A percentile compares a stretch with the other conserved stretches of the same genome.
Conservation (phyloP, 2,113 vertebrate genomes). For the Sterrhoptilus dennistouni region DNA sequence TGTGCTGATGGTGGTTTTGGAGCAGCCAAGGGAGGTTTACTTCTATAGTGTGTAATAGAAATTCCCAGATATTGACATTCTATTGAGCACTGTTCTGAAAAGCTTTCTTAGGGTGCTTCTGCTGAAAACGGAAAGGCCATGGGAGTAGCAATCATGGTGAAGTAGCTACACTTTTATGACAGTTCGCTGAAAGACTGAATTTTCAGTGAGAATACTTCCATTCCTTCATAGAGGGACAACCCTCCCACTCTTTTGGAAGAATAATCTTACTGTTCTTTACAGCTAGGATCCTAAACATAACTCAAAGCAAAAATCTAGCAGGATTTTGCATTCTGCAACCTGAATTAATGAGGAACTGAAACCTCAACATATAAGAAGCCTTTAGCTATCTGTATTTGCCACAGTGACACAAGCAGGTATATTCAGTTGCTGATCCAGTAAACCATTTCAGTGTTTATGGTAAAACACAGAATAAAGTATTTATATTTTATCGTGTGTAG, state of each 20-base stretch:
- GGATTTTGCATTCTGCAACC: not conserved
- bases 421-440: not conserved
- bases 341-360: not conserved
- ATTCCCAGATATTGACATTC: not conserved
- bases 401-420: not conserved
- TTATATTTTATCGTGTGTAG: not conserved
- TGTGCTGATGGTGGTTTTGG: not conserved
- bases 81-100: not conserved
- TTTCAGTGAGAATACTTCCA: not conserved
- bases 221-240: not conserved
- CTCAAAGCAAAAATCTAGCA: not conserved
- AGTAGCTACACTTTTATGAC: fast-evolving
- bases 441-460: not conserved
- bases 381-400: not conserved
- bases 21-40: not conserved
- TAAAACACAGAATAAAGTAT: not conserved
- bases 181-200: not conserved
- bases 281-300: not conserved
- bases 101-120: not conserved
- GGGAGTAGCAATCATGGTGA: not conserved
- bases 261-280: not conserved
- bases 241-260: not conserved
- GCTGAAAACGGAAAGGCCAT: not conserved
- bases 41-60: fast-evolving
- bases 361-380: not conserved